These are phyloP conservation scores for Paracanthobrama guichenoti DNA, from an alignment of 2,113 vertebrate species.

Conservation along the genomic window DNA sequence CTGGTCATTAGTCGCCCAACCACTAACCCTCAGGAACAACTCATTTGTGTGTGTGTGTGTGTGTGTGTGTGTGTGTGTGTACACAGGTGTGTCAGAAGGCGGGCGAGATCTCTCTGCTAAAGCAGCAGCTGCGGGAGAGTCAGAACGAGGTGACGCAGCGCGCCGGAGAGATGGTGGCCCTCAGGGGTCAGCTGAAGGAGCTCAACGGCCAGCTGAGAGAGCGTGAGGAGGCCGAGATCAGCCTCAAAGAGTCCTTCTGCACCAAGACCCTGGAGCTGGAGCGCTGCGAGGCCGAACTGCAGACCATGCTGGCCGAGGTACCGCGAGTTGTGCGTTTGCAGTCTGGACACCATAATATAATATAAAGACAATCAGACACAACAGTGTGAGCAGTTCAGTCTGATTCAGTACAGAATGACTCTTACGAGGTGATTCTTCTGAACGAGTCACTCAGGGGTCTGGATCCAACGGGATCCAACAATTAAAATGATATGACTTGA, in stretches of 20 bases:
- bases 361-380: too few species aligned
- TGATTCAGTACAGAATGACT: too few species aligned
- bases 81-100: slow-evolving; percentile 87
- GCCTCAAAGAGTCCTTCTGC: slow-evolving; percentile 84
- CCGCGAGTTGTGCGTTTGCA: too few species aligned
- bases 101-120: slow-evolving; percentile 87
- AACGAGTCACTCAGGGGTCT: too few species aligned
- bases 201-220: slow-evolving; percentile 83
- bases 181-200: slow-evolving; percentile 84
- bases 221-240: slow-evolving; percentile 83
- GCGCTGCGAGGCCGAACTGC: slow-evolving; percentile 72
- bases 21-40: too few species aligned
- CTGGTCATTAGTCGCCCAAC: too few species aligned
- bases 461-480: too few species aligned
- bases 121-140: slow-evolving; percentile 88
- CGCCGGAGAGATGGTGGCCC: slow-evolving; percentile 84
- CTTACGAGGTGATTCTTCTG: too few species aligned
- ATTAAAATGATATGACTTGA: too few species aligned
- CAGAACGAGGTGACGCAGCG: slow-evolving; percentile 86
- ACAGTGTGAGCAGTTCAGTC: too few species aligned
- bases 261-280: slow-evolving; percentile 86
- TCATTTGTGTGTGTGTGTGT: too few species aligned
- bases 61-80: background rate
- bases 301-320: slow-evolving; percentile 76
- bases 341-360: background rate